A percentile compares a stretch with the other conserved stretches of the same genome.
Conservation (phyloP, 2,113 vertebrate genomes). For the Dicerorhinus sumatrensis region DNA sequence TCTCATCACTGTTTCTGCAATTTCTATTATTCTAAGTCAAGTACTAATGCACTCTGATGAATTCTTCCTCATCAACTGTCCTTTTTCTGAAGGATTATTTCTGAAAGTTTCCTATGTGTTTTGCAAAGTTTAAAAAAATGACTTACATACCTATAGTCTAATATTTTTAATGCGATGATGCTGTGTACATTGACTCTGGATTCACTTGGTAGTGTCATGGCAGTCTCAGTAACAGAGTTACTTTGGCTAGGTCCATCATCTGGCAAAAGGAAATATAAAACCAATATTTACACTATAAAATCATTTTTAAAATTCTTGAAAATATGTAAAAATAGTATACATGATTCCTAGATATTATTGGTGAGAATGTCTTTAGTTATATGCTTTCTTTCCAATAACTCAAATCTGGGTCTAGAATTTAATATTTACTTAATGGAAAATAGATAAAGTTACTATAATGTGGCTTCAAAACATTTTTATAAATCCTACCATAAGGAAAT, state of each 20-base stretch:
- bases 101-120: not conserved
- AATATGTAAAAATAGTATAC: not conserved
- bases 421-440: slow-evolving; percentile 21
- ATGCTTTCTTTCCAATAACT: slow-evolving; percentile 39
- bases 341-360: slow-evolving; percentile 12
- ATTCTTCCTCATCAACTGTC: not conserved
- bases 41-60: not conserved
- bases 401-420: not conserved
- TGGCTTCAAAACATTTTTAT: not conserved
- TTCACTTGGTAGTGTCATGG: slow-evolving; percentile 96
- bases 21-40: not conserved
- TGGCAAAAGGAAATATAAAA: slow-evolving; percentile 71
- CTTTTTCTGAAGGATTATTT: slow-evolving; percentile 45
- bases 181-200: slow-evolving; percentile 90
- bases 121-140: not conserved
- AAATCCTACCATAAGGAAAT: not conserved
- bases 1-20: not conserved
- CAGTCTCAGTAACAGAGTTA: slow-evolving; percentile 85
- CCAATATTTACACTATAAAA: not conserved
- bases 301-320: not conserved
- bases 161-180: slow-evolving; percentile 90
- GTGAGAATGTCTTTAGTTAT: not conserved
- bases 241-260: slow-evolving; percentile 83
- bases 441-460: not conserved
- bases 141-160: slow-evolving; percentile 92